phyloP scores from a whole-genome alignment of 2,888 invertebrate genomes.

The Andrena camellia region DNA sequence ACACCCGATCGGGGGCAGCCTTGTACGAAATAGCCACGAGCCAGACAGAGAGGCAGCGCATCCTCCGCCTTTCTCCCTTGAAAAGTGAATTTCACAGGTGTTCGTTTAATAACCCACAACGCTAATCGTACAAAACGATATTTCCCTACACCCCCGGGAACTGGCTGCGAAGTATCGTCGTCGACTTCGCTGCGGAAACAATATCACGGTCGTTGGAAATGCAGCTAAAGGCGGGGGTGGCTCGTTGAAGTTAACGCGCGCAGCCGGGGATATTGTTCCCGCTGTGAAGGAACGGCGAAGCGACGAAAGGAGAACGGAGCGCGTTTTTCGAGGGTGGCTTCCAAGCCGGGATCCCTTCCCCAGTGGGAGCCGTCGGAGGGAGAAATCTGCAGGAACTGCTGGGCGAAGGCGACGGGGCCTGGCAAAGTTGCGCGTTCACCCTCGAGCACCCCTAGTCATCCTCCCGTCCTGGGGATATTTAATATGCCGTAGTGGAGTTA shows the following conservation, averaged over 20 bases:
- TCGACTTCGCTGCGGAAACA: too few relatives aligned
- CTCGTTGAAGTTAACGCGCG: too few relatives aligned
- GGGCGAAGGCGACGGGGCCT: slow-evolving; percentile 47
- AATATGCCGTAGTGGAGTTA: slow-evolving; percentile 71
- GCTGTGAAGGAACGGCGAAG: background rate
- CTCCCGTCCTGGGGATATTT: slow-evolving; percentile 64
- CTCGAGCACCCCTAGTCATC: slow-evolving; percentile 48
- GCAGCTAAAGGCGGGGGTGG: too few relatives aligned
- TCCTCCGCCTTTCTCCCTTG: background rate
- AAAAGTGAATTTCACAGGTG: slow-evolving; percentile 19
- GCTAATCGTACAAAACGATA: slow-evolving; percentile 33
- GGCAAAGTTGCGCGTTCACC: slow-evolving; percentile 57
- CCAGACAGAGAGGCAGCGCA: background rate
- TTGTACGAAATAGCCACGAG: slow-evolving; percentile 7
- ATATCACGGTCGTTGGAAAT: too few relatives aligned
- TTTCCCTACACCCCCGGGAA: background rate
- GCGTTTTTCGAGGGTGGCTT: slow-evolving; percentile 50
- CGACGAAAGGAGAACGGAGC: slow-evolving; percentile 21
- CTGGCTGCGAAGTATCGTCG: too few relatives aligned
- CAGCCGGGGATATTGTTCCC: too few relatives aligned
- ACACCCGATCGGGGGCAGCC: background rate
- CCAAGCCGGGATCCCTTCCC: background rate
- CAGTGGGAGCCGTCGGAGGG: slow-evolving; percentile 16
- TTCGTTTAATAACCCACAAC: slow-evolving; percentile 2
- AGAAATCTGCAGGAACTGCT: slow-evolving; percentile 44